Evolutionary conservation across 2,797 vertebrate genomes (phyloP), one percentile per base, ranked within the genome.

Genomic region (Distichodus sexfasciatus): DNA sequence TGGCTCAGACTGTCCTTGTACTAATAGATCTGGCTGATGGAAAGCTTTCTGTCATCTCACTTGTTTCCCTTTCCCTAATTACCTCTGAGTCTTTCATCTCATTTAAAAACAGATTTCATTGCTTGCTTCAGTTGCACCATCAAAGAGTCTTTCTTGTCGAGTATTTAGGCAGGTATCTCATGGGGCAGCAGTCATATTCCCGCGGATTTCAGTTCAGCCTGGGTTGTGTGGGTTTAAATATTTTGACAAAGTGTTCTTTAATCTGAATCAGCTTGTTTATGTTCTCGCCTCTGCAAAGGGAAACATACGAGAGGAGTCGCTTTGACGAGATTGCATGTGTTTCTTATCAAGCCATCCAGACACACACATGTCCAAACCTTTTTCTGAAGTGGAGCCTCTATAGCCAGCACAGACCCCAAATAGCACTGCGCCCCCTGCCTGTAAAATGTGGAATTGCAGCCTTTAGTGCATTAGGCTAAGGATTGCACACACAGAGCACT

Each of bases 201-300:
- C 43, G 28, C 60, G 66, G 62, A 72, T 72, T 73, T 76, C 31
- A 57, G 69, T 75, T 79, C 35, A 71, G 69, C 57, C 63, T 76
- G 71, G 74, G 68, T 77, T 75, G 74, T 64, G 55, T 59, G 41
- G 50, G 36, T 73, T 80, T 74, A 76, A 75, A 77, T 76, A 78
- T 79, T 81, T 75, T 81, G 77, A 83, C 77, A 76, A 75, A 66
- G 58, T 65, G 60, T 64, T 76, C 73, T 77, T 80, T 75, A 76
- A 81, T 77, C 66, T 69, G 74, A 81, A 81, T 75, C 66, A 70
- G 65, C 74, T 76, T 80, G 72, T 79, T 82, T 80, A 77, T 80
- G 72, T 77, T 82, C 69, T 72, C 64, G 70, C 74, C 76, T 75
- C 46, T 31, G 75, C 67, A 70, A 64, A 77, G 69, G 76, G 69